Conservation (phyloP, 2,797 vertebrate genomes). For the Aphelocoma californica region DNA sequence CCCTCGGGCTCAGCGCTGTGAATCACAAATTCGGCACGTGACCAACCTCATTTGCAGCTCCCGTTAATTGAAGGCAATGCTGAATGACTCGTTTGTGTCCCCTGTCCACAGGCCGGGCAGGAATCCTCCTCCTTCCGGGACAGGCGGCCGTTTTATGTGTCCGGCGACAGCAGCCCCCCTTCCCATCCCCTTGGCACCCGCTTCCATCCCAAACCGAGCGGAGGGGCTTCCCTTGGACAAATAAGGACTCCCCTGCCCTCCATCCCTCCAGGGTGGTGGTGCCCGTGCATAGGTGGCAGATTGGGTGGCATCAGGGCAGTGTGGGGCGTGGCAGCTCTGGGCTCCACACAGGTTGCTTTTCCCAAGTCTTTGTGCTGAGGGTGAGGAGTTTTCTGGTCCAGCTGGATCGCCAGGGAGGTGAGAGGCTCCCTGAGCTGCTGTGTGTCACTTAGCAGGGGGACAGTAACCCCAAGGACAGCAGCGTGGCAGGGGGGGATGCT, state of each 20-base stretch:
- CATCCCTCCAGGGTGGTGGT: neutral
- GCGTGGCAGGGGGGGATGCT: neutral
- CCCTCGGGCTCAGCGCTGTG: neutral
- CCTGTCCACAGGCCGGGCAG: neutral
- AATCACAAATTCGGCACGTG: constrained; percentile 2
- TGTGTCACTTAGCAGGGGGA: neutral
- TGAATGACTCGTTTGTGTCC: constrained; percentile 34
- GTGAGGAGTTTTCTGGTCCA: neutral
- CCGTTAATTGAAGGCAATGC: constrained; percentile 2
- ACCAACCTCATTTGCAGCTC: constrained; percentile 36
- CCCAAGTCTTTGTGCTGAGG: neutral
- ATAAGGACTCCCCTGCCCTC: neutral
- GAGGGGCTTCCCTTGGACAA: neutral
- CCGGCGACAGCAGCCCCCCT: fast-evolving
- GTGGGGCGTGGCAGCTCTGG: neutral
- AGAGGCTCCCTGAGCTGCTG: neutral
- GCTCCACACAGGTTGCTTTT: neutral
- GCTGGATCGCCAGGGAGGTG: neutral
- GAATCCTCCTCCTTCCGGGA: neutral
- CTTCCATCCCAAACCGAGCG: neutral
- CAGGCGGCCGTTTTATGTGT: fast-evolving
- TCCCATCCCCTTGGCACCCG: neutral
- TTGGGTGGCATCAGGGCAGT: neutral
- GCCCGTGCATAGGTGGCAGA: neutral
- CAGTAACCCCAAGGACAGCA: neutral